These are phyloP conservation scores for Leptopilina myrica DNA, from an alignment of 2,888 invertebrate species.

Conservation along the genomic window DNA sequence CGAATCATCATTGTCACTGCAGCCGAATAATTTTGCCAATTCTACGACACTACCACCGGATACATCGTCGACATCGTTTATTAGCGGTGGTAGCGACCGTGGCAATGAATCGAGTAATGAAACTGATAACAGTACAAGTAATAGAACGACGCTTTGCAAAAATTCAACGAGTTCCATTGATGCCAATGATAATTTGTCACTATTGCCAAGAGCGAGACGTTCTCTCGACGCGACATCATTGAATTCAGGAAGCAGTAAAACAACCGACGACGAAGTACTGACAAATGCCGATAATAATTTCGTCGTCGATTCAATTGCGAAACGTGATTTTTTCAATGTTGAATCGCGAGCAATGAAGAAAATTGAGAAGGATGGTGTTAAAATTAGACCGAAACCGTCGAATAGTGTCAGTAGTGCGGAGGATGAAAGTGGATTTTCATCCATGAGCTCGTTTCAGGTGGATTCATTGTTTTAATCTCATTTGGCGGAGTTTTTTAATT, in stretches of 20 bases:
- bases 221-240: slow-evolving; percentile 71
- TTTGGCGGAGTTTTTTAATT: too few relatives aligned
- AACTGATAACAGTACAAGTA: slow-evolving; percentile 49
- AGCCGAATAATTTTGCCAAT: slow-evolving; percentile 59
- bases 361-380: slow-evolving; percentile 39
- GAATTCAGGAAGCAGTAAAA: slow-evolving; percentile 69
- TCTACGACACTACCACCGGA: slow-evolving; percentile 59
- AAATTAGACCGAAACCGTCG: slow-evolving; percentile 63
- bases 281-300: slow-evolving; percentile 40
- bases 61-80: slow-evolving; percentile 42
- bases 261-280: slow-evolving; percentile 63
- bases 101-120: slow-evolving; percentile 58
- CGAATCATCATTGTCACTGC: slow-evolving; percentile 48
- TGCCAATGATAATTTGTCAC: slow-evolving; percentile 25
- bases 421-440: slow-evolving; percentile 91
- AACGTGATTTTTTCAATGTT: slow-evolving; percentile 39
- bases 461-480: neutral
- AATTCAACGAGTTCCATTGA: slow-evolving; percentile 44
- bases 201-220: slow-evolving; percentile 65
- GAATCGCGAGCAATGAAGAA: slow-evolving; percentile 34
- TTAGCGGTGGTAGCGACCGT: slow-evolving; percentile 58
- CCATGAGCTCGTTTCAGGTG: slow-evolving; percentile 85
- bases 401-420: slow-evolving; percentile 78
- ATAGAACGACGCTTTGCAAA: slow-evolving; percentile 52
- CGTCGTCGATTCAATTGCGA: slow-evolving; percentile 40